Evolutionary conservation across 37 sponge, comb jelly and placozoan species (phyloP), one percentile per base, ranked within the genome.

Genomic region (Crambe crambe): DNA sequence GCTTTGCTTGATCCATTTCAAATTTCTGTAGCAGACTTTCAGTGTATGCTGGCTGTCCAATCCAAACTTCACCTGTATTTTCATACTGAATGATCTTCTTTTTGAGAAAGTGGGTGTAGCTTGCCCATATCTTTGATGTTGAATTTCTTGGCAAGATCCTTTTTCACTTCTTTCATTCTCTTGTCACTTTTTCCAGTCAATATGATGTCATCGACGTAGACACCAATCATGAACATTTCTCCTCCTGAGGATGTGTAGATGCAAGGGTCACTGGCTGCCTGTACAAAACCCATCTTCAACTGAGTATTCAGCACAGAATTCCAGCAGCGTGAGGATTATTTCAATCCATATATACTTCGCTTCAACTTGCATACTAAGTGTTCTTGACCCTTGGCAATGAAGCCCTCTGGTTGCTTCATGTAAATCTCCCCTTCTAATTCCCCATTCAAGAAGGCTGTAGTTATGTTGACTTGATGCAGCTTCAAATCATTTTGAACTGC

Each of bases 201-300:
- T 3, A 84, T 38, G 42, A 84, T 69, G 71, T 84, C 58, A 31
- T 74, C 74, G 10, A 74, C 74, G 32, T 74, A 56, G 10, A 74
- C 54, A 56, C 57, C 58, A 1, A 74, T 74, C 9, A 42, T 29
- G 74, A 74, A 74, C 10, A 56, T 26, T n/a, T 74, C 74, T 76
- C 63, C 77, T 36, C 23, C 60, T 62, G 64, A 29, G 29, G 62
- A 29, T 12, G 30, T 75, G 43, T 73, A 82, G 23, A 82, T 40
- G 69, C 86, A 90, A 27, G 91, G 91, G 56, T 91, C 92, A 78
- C 73, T 56, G 5, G 31, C 38, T 25, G 58, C 4, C 67, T 83
- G 90, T 35, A 90, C 85, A 38, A 82, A 82, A 71, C 81, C 77
- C 54, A 47, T 43, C 44, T 85, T 75, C n/a, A 90, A 58, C 10